Evolutionary conservation across 2,888 invertebrate species (phyloP), one percentile per base, ranked within the genome.

Genomic region (Plebejus anna): DNA sequence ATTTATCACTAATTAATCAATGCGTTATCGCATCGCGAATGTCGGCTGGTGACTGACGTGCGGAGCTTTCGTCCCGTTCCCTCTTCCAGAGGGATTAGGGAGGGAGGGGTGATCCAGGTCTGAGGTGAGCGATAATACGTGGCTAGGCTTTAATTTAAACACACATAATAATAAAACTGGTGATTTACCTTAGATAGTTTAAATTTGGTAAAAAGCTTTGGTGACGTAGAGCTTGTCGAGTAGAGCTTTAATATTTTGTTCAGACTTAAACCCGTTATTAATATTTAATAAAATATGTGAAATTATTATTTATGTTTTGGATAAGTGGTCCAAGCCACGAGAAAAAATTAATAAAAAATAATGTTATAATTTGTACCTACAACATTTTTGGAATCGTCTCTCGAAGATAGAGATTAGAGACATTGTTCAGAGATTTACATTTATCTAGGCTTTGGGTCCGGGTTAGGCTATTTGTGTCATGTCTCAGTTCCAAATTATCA

Each of bases 11-110:
- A 66, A 36, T 73, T 75, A 78, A 77, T 76, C 72, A 76, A 79
- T 76, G 84, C 88, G 88, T 85, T 86, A 83, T 84, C 80, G 79
- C 87, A 79, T 80, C 80, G 81, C 88, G 86, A 82, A 82, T 79
- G 85, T 81, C 84, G 85, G 81, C 83, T 85, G 81, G 82, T 88
- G 88, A 91, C 91, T 92, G 83, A 84, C 83, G 79, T 81, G 82
- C 42, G 57, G 38, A 59, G 79, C 79, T 79, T 77, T 77, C 80
- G 79, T 83, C 82, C 81, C 83, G 81, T 80, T 82, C 85, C 84
- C 85, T 83, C 76, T 79, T 87, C 89, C 88, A 84, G 89, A 88
- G 89, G 89, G 88, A 88, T 79, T 81, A 82, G 83, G 84, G 83
- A 83, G 84, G 84, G 83, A 85, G 84, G 84, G 82, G 85, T 79